phyloP scores from a whole-genome alignment of 1,140 invertebrate species.

The Ridgeia piscesae region DNA sequence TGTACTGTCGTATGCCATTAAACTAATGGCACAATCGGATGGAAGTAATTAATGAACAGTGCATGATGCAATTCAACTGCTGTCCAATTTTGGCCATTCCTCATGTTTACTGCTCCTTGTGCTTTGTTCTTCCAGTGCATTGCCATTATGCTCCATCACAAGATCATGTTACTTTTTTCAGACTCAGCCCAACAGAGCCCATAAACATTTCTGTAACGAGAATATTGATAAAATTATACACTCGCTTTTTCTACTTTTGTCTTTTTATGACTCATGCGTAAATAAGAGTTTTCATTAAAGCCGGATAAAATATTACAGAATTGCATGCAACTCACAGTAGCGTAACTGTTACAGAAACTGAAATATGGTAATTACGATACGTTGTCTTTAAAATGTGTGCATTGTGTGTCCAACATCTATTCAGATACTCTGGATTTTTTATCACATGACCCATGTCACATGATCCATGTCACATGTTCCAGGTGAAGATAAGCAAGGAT shows the following conservation, averaged over 20 bases:
- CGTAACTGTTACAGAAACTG: neutral
- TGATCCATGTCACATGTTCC: constrained; percentile 4
- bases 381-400: neutral
- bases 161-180: neutral
- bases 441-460: neutral
- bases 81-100: neutral
- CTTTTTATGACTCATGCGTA: neutral
- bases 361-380: neutral
- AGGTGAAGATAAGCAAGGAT: neutral
- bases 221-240: neutral
- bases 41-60: neutral
- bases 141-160: neutral
- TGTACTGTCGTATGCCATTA: neutral
- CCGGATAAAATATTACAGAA: neutral
- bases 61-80: neutral
- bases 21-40: neutral
- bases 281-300: neutral
- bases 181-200: neutral
- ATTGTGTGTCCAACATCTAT: neutral
- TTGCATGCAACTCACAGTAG: neutral
- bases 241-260: neutral
- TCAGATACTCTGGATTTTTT: neutral
- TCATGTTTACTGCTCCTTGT: neutral
- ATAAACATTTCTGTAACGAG: neutral
- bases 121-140: neutral